Conservation (phyloP, 23 tunicate species). For the Ascidia mentula region DNA sequence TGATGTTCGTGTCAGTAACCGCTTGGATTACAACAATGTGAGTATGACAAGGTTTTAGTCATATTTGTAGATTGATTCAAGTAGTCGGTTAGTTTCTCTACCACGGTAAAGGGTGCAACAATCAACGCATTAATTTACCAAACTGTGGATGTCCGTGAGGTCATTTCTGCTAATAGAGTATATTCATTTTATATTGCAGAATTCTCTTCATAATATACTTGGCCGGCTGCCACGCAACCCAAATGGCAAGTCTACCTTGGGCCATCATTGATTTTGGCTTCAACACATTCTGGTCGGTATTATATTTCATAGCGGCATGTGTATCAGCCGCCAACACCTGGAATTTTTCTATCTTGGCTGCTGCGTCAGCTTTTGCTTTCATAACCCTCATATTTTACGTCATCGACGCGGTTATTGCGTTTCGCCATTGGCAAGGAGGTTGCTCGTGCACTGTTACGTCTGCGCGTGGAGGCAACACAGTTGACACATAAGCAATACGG, state of each 20-base stretch:
- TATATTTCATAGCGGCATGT: slow-evolving; percentile 69
- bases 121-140: no score
- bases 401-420: slow-evolving; percentile 38
- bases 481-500: neutral
- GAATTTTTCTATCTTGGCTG: slow-evolving; percentile 15
- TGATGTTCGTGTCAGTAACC: slow-evolving; percentile 56
- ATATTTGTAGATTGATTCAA: no score
- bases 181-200: slow-evolving; percentile 48
- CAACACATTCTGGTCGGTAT: slow-evolving; percentile 55
- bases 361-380: slow-evolving; percentile 52
- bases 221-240: slow-evolving; percentile 37
- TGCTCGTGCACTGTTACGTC: neutral
- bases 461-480: neutral
- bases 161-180: no score
- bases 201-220: slow-evolving; percentile 51
- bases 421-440: slow-evolving; percentile 33
- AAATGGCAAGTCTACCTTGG: slow-evolving; percentile 45
- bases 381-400: slow-evolving; percentile 35
- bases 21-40: slow-evolving; percentile 66
- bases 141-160: no score
- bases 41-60: no score
- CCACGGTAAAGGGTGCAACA: no score
- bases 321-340: slow-evolving; percentile 36
- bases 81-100: no score
- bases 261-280: slow-evolving; percentile 50